Evolutionary conservation across 2,797 vertebrate genomes (phyloP).

Genomic region (Eremophila alpestris): DNA sequence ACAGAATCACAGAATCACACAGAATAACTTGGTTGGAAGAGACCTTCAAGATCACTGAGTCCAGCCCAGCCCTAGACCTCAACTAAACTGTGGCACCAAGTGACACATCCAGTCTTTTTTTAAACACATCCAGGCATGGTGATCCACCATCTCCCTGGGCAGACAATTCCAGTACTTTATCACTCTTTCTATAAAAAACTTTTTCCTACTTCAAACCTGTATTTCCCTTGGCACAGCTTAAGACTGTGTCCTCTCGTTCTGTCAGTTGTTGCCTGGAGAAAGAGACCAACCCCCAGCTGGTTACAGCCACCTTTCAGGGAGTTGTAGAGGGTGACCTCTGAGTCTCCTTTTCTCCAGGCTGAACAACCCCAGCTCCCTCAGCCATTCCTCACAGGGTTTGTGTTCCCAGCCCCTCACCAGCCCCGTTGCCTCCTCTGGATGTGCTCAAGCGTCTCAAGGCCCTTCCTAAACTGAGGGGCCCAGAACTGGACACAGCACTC

Average conservation of each 20-base stretch:
- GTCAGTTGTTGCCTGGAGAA: background rate
- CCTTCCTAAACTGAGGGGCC: background rate
- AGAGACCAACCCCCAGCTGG: background rate
- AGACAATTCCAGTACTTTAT: background rate
- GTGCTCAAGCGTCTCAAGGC: fast-evolving
- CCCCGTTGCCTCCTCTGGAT: background rate
- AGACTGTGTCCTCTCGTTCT: background rate
- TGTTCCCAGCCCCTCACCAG: background rate
- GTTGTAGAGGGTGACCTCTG: background rate
- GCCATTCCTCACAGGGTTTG: background rate
- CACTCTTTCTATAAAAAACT: background rate
- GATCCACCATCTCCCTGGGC: background rate
- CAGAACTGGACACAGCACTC: background rate
- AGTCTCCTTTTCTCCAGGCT: background rate
- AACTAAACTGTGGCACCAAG: background rate
- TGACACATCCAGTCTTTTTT: background rate
- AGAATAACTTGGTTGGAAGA: background rate
- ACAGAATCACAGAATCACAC: background rate
- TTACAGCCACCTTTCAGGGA: background rate
- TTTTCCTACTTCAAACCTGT: background rate
- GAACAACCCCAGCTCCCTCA: background rate
- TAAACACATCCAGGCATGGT: too few species aligned
- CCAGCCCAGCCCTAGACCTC: background rate
- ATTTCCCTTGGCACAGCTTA: background rate
- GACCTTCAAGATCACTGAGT: background rate